Evolutionary conservation across 1,140 invertebrate species (phyloP).

Genomic region (Nylanderia fulva): DNA sequence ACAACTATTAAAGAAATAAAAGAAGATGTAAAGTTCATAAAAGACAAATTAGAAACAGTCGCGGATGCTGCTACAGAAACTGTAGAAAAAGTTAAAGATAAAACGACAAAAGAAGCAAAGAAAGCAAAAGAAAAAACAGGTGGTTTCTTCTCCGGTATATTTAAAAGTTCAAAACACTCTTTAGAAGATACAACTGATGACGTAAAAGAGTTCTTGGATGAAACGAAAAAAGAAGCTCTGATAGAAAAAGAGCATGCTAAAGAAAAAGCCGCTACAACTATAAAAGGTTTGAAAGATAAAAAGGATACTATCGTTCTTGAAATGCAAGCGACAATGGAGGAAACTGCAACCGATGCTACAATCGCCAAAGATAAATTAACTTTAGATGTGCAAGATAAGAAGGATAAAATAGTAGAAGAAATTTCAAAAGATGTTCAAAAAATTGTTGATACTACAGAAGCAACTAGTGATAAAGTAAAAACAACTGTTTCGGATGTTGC

Average conservation of each 20-base stretch:
- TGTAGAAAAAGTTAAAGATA: constrained; percentile 43
- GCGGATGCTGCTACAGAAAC: constrained; percentile 8
- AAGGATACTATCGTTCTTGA: not conserved
- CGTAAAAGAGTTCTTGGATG: constrained; percentile 60
- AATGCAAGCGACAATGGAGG: not conserved
- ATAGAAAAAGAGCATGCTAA: constrained; percentile 61
- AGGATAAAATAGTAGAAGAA: not conserved
- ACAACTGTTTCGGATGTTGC: constrained; percentile 8
- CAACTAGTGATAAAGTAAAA: constrained; percentile 32
- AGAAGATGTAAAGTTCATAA: constrained; percentile 9
- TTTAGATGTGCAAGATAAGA: not conserved
- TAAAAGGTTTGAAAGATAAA: constrained; percentile 57
- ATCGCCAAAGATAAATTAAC: constrained; percentile 40
- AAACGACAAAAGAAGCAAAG: constrained; percentile 38
- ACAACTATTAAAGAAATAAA: constrained; percentile 41
- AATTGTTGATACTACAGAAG: constrained; percentile 27
- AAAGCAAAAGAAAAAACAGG: constrained; percentile 22
- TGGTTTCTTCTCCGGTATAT: constrained; percentile 69
- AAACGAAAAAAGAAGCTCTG: constrained; percentile 68
- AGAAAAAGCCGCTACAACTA: constrained; percentile 24
- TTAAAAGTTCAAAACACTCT: constrained; percentile 66
- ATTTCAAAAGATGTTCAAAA: not conserved
- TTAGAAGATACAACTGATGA: constrained; percentile 42
- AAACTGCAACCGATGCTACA: constrained; percentile 17
- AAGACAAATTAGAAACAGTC: constrained; percentile 5